Conservation (phyloP, 2,797 vertebrate genomes). For the Halcyon badia region DNA sequence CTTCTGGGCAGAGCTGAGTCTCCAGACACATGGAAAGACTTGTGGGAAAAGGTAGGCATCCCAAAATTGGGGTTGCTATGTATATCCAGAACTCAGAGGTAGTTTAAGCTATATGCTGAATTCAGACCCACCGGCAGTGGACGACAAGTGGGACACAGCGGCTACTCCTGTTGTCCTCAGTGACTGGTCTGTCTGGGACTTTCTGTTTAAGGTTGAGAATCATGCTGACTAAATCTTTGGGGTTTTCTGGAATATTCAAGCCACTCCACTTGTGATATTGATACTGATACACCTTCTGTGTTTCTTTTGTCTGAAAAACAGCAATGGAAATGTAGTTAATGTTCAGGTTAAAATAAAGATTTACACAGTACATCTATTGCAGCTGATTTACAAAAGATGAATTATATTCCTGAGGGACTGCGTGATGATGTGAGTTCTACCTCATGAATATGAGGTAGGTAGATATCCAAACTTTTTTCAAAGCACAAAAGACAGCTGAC, state of each 20-base stretch:
- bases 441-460: not conserved
- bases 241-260: constrained; percentile 82
- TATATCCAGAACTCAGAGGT: not conserved
- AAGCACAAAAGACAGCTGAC: not conserved
- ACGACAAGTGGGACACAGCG: constrained; percentile 79
- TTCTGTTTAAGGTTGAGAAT: constrained; percentile 83
- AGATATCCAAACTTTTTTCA: not conserved
- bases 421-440: not conserved
- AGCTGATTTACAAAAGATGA: not conserved
- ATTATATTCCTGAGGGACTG: not conserved
- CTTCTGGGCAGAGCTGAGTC: not conserved
- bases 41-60: not conserved
- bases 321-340: not conserved
- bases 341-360: not conserved
- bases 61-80: not conserved
- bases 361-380: not conserved
- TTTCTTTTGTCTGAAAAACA: constrained; percentile 88
- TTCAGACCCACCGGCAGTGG: constrained; percentile 89
- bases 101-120: not conserved
- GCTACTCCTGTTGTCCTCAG: constrained; percentile 55
- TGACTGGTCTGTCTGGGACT: constrained; percentile 39
- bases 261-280: constrained; percentile 89
- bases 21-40: not conserved
- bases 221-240: constrained; percentile 85
- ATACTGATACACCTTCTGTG: constrained; percentile 86